Evolutionary conservation across 2,888 invertebrate species (phyloP).

Genomic region (Temnothorax unifasciatus): DNA sequence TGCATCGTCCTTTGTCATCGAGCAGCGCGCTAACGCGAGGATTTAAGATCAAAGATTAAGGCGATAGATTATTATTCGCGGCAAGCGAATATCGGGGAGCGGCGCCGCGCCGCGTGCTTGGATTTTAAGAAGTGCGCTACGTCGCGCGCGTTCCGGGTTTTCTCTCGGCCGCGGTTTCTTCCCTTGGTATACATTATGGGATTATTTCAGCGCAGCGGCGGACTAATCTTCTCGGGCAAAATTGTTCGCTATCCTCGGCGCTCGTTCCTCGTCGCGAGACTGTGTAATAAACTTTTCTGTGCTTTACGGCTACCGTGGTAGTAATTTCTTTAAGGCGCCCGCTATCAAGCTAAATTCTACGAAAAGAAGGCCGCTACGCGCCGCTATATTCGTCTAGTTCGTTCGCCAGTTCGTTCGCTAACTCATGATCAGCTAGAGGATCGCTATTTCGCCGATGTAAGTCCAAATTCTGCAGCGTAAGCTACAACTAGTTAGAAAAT

Average conservation of each 20-base stretch:
- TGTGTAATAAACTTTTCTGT: constrained; percentile 70
- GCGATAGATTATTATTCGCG: constrained; percentile 48
- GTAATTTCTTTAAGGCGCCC: constrained; percentile 71
- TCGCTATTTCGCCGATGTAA: constrained; percentile 19
- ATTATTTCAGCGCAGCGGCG: constrained; percentile 65
- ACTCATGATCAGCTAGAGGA: constrained; percentile 9
- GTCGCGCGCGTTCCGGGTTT: constrained; percentile 4
- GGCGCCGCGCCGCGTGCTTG: not conserved
- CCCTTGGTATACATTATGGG: constrained; percentile 47
- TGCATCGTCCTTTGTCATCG: constrained; percentile 22
- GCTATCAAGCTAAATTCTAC: constrained; percentile 62
- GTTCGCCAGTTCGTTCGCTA: constrained; percentile 7
- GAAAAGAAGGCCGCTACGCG: constrained; percentile 32
- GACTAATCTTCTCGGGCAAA: constrained; percentile 68
- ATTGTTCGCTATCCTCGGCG: constrained; percentile 61
- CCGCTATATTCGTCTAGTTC: constrained; percentile 8
- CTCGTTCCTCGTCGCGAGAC: constrained; percentile 32
- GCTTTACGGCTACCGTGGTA: constrained; percentile 58
- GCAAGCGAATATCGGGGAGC: constrained; percentile 33
- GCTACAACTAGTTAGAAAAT: not conserved
- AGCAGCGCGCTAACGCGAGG: constrained; percentile 19
- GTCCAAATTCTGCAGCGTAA: constrained; percentile 24
- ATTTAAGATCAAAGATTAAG: constrained; percentile 49
- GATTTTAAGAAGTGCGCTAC: constrained; percentile 49
- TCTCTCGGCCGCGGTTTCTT: constrained; percentile 22